Base-by-base conservation (phyloP, 2,797 vertebrate species). In the Onychomys torridus region DNA sequence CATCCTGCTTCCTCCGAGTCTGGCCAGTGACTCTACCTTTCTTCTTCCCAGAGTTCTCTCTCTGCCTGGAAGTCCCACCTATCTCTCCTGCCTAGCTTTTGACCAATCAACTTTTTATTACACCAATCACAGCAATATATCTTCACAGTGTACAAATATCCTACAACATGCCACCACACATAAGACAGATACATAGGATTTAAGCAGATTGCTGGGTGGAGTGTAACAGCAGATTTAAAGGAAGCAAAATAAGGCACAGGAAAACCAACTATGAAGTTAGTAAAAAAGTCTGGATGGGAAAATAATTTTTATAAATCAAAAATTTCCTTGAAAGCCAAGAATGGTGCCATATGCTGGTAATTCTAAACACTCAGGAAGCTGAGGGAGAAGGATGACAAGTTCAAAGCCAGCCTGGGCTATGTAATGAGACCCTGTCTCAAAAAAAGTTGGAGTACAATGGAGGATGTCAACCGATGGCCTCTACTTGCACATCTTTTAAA, bases 171-270 rank as follows among this genome's bases (percentile, higher is more conserved):
- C 69, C n/a, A 71, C 69, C 69, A 73, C 69, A 52, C 9, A 9
- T 52, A 14, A 52, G 52, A 52, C 52, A 73, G 40, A 52, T 65
- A n/a, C 8, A 55, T 75, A 90, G 88, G 32, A 63, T 65, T 87
- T 75, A 92, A 85, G 40, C 37, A 84, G 55, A 79, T 65, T 75
- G 73, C 52, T 95, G 19, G 37, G 6, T 75, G 76, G 12, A 12
- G 3, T 89, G 55, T 90, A 81, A 97, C 95, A 52, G 55, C 82
- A 57, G 46, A 79, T 87, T 89, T 89, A 93, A 94, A 49, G 46
- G 73, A 77, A 61, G 77, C 59, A 85, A 89, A 95, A 75, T 63
- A 46, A 57, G 14, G 95, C 89, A 14, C 49, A 76, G 67, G 71
- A 43, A 96, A 95, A 91, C 19, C 40, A 95, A 32, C 57, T 61